phyloP scores from a whole-genome alignment of 2,797 vertebrate genomes.

The Clarias fuscus region DNA sequence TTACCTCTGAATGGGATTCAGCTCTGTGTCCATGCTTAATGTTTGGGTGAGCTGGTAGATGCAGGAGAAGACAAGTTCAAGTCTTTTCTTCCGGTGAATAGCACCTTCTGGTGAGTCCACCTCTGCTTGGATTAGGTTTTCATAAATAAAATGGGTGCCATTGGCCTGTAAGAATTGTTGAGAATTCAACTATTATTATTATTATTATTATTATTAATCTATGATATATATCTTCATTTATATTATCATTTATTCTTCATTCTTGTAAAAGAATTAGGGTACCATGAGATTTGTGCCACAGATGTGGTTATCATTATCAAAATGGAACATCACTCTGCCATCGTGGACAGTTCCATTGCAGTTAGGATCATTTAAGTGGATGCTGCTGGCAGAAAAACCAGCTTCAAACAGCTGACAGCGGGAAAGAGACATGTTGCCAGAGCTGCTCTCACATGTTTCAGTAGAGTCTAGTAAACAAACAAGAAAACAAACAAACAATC shows the following conservation, averaged over 20 bases:
- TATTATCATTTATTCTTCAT: too few relatives aligned
- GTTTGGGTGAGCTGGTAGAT: slow-evolving; percentile 63
- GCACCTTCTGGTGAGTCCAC: slow-evolving; percentile 51
- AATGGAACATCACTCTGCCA: slow-evolving; percentile 68
- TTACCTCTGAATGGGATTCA: slow-evolving; percentile 70
- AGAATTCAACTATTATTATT: background rate
- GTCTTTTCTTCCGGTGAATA: slow-evolving; percentile 56
- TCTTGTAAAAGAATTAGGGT: background rate
- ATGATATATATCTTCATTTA: background rate
- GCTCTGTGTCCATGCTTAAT: slow-evolving; percentile 64
- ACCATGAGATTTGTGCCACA: slow-evolving; percentile 73
- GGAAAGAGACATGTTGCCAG: slow-evolving; percentile 67
- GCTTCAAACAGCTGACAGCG: slow-evolving; percentile 71
- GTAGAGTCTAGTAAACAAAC: slow-evolving; percentile 59
- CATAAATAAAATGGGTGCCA: slow-evolving; percentile 32
- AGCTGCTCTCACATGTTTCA: slow-evolving; percentile 61
- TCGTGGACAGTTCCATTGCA: slow-evolving; percentile 61
- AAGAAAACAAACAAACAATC: too few relatives aligned
- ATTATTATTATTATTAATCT: too few relatives aligned
- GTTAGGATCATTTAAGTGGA: slow-evolving; percentile 66
- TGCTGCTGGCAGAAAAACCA: slow-evolving; percentile 57
- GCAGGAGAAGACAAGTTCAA: slow-evolving; percentile 66
- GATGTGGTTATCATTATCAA: slow-evolving; percentile 58
- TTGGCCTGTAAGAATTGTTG: slow-evolving; percentile 9
- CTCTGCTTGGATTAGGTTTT: slow-evolving; percentile 57